A percentile compares a stretch with the other conserved stretches of the same genome.
Evolutionary conservation across 2,888 invertebrate genomes (phyloP).

Genomic region (Synanthedon vespiformis): DNA sequence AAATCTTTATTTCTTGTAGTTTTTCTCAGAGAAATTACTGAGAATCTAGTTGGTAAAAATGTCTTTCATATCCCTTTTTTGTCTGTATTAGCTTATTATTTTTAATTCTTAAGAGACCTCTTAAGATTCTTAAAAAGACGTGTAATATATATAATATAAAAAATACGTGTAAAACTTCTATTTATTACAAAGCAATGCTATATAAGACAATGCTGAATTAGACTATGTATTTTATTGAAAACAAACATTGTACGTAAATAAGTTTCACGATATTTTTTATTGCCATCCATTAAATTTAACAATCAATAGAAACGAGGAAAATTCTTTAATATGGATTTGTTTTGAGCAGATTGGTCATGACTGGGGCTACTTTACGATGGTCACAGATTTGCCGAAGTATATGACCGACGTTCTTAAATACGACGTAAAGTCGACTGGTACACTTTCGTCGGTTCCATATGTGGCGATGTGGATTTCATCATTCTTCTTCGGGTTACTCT

Average conservation of each 20-base stretch:
- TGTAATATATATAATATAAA: too few species aligned
- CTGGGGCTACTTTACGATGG: slow-evolving; percentile 79
- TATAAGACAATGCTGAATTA: too few species aligned
- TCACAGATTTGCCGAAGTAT: slow-evolving; percentile 77
- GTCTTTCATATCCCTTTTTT: too few species aligned
- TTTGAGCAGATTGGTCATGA: slow-evolving; percentile 73
- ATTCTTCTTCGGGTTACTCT: slow-evolving; percentile 73
- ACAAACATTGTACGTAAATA: not conserved
- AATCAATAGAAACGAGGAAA: not conserved
- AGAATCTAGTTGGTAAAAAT: too few species aligned
- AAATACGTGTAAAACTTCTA: too few species aligned
- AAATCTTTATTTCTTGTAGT: too few species aligned
- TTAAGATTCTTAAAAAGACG: too few species aligned
- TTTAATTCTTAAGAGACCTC: too few species aligned
- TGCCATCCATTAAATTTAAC: not conserved
- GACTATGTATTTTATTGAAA: too few species aligned
- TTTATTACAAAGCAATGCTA: too few species aligned
- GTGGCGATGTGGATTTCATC: slow-evolving; percentile 76
- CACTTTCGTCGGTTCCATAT: slow-evolving; percentile 74
- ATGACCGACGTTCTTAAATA: slow-evolving; percentile 77
- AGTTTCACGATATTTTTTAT: not conserved
- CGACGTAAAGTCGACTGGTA: slow-evolving; percentile 73
- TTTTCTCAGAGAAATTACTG: too few species aligned
- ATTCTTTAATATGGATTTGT: slow-evolving; percentile 1
- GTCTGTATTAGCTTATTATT: too few species aligned